A percentile compares a stretch with the other conserved stretches of the same genome.
phyloP scores from a whole-genome alignment of 1,140 invertebrate species.

The Drosophila dunni region DNA sequence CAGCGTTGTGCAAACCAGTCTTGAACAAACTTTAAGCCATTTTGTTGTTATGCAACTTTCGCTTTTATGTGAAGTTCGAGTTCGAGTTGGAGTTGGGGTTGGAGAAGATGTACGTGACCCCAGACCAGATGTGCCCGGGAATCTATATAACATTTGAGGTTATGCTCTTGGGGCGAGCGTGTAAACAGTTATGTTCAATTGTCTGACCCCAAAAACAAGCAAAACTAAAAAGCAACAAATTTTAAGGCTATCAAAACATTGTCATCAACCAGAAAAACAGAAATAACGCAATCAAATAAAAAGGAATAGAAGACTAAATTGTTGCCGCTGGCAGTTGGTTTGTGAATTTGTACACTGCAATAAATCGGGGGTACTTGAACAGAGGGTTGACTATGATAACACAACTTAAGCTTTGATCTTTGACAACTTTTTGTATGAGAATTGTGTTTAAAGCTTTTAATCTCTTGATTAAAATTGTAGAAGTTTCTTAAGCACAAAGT shows the following conservation, averaged over 20 bases:
- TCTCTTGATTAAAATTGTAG: no score
- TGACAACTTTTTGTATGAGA: no score
- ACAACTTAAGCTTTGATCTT: no score
- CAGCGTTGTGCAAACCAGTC: constrained; percentile 51
- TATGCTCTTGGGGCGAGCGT: constrained; percentile 11
- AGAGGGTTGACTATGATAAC: no score
- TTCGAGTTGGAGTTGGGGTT: constrained; percentile 14
- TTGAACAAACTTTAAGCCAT: constrained; percentile 18
- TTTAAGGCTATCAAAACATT: constrained; percentile 67
- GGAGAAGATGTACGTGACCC: constrained; percentile 11
- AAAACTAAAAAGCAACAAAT: constrained; percentile 38
- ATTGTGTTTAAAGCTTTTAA: no score
- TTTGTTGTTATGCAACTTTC: constrained; percentile 61
- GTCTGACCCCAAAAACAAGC: constrained; percentile 50
- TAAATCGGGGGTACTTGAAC: no score
- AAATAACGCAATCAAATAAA: constrained; percentile 8
- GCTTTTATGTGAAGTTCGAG: constrained; percentile 39
- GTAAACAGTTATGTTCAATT: constrained; percentile 27
- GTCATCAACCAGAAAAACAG: constrained; percentile 51
- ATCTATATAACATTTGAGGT: constrained; percentile 10
- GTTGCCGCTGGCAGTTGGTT: constrained; percentile 57
- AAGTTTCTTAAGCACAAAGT: no score
- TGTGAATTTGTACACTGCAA: constrained; percentile 53
- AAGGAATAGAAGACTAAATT: constrained; percentile 11
- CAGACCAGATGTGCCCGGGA: background rate